Evolutionary conservation across 2,888 invertebrate genomes (phyloP).

Genomic region (Ligdia adustata): DNA sequence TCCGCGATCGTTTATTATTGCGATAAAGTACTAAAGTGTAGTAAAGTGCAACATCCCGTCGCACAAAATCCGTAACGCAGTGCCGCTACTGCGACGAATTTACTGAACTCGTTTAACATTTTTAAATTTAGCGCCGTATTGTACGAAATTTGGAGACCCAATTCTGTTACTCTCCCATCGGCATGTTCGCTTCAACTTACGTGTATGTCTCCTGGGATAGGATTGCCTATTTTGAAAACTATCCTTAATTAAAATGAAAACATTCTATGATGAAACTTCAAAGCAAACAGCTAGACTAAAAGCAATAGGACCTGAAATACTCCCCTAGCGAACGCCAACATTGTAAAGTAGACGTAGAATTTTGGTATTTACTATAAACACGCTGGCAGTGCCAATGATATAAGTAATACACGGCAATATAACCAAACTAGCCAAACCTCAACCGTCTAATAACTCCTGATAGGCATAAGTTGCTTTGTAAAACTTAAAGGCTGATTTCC

Average conservation of each 20-base stretch:
- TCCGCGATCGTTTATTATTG: not conserved
- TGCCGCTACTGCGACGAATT: slow-evolving; percentile 61
- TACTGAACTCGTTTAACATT: slow-evolving; percentile 49
- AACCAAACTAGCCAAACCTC: too few relatives aligned
- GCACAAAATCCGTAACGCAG: slow-evolving; percentile 51
- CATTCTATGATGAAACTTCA: too few relatives aligned
- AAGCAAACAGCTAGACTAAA: too few relatives aligned
- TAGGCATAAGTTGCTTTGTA: too few relatives aligned
- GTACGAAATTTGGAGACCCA: slow-evolving; percentile 39
- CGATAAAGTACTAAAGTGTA: slow-evolving; percentile 4
- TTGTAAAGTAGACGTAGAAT: not conserved
- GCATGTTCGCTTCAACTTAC: slow-evolving; percentile 25
- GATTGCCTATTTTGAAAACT: too few relatives aligned
- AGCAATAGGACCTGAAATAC: not conserved
- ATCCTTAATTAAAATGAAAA: too few relatives aligned
- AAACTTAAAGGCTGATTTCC: too few relatives aligned
- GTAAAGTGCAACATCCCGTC: slow-evolving; percentile 29
- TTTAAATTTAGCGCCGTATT: slow-evolving; percentile 52
- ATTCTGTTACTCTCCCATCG: slow-evolving; percentile 56
- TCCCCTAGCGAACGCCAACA: not conserved
- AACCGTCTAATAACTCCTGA: too few relatives aligned
- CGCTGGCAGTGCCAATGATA: slow-evolving; percentile 1
- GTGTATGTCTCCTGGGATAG: not conserved
- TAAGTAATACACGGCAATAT: slow-evolving; percentile 4
- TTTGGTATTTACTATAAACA: not conserved